Base-by-base conservation (phyloP, 2,113 vertebrate species). In the Pleuronectes platessa region DNA sequence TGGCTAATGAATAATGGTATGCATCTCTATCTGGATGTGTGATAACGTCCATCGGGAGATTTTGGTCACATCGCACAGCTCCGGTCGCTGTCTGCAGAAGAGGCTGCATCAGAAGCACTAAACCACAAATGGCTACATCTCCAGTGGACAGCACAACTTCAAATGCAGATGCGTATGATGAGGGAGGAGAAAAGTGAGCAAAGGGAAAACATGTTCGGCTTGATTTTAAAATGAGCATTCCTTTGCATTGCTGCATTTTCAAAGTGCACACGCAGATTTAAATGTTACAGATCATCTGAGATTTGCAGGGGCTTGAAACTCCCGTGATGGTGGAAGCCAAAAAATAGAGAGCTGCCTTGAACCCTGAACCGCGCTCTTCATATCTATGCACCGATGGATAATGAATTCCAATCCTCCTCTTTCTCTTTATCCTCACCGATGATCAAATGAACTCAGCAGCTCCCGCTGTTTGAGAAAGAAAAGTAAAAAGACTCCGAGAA, bases 321-420 rank as follows among this genome's bases (percentile, higher is more conserved):
- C 35, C 11, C 3, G 12, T 45, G 31, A 79, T 67, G 64, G 47
- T 47, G 23, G 15, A 35, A 79, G 24, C 54, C 51, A 70, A 59
- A 74, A 27, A n/a, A 35, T 5, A 79, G 37, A 31, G 68, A 23
- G 45, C 75, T 61, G 61, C 47, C 68, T 78, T 82, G 65, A 84
- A 87, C 71, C 66, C 55, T 70, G 76, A 85, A 84, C 73, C 40
- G 26, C 17, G 45, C 72, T 83, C 37, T 76, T 87, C 72, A 83
- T 89, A 74, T 73, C 49, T 73, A 77, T 55, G 71, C 71, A 72
- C 15, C 70, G 53, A 80, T 79, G 61, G 76, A 87, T 88, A 87
- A 92, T 89, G 87, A 83, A 91, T 83, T 74, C 68, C 63, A 77
- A 75, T 63, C 73, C 78, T 82, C 35, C 78, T 65, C 68, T 31